Evolutionary conservation across 2,797 vertebrate genomes (phyloP).

Genomic region (Myripristis murdjan): DNA sequence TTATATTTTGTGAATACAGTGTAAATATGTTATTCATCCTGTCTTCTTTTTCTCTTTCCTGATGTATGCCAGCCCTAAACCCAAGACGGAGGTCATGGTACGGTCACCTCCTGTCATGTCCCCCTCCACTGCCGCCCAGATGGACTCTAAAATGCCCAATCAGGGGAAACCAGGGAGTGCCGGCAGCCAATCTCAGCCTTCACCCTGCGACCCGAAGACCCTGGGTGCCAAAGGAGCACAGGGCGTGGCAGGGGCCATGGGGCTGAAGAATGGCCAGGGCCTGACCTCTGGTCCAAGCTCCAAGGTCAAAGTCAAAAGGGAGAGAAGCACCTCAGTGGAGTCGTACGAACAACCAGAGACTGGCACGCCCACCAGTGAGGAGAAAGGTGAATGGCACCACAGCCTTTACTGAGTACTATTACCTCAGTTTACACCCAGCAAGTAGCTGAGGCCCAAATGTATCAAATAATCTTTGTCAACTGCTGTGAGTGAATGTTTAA

Average conservation of each 20-base stretch:
- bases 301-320: constrained; percentile 98
- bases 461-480: background rate
- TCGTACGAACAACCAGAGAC: constrained; percentile 97
- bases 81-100: constrained; percentile 99
- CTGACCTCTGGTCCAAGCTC: constrained; percentile 93
- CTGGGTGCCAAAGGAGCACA: constrained; percentile 93
- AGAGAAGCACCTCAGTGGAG: constrained; percentile 97
- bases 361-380: constrained; percentile 94
- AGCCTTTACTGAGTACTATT: background rate
- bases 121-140: constrained; percentile 97
- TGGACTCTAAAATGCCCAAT: constrained; percentile 99
- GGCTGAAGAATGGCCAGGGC: constrained; percentile 95
- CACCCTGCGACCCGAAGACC: constrained; percentile 95
- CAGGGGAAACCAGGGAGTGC: constrained; percentile 98
- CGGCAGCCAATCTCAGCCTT: constrained; percentile 97
- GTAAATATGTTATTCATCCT: background rate
- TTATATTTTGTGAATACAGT: background rate
- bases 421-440: background rate
- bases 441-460: background rate
- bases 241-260: constrained; percentile 94
- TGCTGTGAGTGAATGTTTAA: background rate
- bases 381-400: constrained; percentile 88
- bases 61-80: constrained; percentile 92
- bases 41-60: background rate
- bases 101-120: constrained; percentile 99